phyloP scores from a whole-genome alignment of 2,113 vertebrate genomes.

The Cephalopterus ornatus region DNA sequence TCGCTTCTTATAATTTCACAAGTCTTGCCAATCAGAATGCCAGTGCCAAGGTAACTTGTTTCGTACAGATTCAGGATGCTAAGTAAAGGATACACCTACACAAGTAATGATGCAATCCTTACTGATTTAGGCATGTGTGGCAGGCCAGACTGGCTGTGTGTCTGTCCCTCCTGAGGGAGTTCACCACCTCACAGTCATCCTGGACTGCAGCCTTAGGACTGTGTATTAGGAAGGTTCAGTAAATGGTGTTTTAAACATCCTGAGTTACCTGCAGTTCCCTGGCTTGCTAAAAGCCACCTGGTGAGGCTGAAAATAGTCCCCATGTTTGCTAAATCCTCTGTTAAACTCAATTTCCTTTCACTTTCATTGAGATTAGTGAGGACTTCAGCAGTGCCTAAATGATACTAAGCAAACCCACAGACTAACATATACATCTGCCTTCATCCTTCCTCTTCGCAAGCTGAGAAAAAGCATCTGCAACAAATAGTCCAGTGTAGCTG shows the following conservation, averaged over 20 bases:
- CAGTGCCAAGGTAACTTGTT: conserved; percentile 4
- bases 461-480: neutral
- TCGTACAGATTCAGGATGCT: neutral
- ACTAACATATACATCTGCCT: neutral
- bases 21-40: neutral
- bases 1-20: neutral
- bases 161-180: neutral
- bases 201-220: neutral
- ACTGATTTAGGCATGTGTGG: neutral
- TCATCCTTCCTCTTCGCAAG: neutral
- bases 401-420: neutral
- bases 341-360: neutral
- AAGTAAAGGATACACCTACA: conserved; percentile 44
- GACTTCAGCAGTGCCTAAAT: neutral
- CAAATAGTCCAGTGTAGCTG: neutral
- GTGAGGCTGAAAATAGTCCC: neutral
- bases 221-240: neutral
- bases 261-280: neutral
- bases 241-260: neutral
- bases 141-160: neutral
- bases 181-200: neutral
- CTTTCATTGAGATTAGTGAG: neutral
- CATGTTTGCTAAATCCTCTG: neutral
- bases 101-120: neutral
- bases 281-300: neutral